Evolutionary conservation across 2,888 invertebrate species (phyloP).

Genomic region (Adela reaumurella): DNA sequence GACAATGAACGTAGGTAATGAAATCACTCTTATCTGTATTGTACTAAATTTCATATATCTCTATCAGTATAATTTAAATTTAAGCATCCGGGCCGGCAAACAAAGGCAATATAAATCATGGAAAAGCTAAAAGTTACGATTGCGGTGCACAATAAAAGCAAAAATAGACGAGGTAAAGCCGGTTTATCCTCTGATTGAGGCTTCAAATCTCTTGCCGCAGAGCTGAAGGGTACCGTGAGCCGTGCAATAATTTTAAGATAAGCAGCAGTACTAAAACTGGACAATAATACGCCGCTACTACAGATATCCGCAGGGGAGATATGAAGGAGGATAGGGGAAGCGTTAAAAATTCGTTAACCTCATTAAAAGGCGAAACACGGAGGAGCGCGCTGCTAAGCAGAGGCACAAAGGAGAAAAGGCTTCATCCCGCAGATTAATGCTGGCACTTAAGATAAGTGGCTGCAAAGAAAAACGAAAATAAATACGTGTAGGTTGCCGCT

Average conservation of each 20-base stretch:
- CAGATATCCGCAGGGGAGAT: background rate
- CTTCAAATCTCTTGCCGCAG: too few relatives aligned
- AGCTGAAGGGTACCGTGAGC: background rate
- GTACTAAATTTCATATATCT: too few relatives aligned
- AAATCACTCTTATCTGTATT: too few relatives aligned
- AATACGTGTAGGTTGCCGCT: background rate
- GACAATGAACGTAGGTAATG: too few relatives aligned
- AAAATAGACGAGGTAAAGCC: background rate
- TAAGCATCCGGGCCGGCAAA: too few relatives aligned
- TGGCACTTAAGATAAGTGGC: conserved; percentile 9
- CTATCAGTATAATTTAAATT: too few relatives aligned
- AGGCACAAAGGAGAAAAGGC: conserved; percentile 24
- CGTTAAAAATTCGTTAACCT: conserved; percentile 29
- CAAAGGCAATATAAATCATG: conserved; percentile 3
- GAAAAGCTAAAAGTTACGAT: conserved; percentile 4
- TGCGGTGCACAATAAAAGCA: conserved; percentile 4
- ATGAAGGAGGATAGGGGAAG: conserved; percentile 1
- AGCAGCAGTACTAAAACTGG: background rate
- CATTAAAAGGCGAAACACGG: conserved; percentile 26
- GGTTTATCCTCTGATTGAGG: background rate
- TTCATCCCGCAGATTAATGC: conserved; percentile 26
- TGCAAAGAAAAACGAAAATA: background rate
- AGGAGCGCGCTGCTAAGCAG: conserved; percentile 10
- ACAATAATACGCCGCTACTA: background rate
- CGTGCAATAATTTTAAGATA: background rate